Conservation (phyloP, 2,797 vertebrate genomes). For the Pseudotriccus pelzelni region DNA sequence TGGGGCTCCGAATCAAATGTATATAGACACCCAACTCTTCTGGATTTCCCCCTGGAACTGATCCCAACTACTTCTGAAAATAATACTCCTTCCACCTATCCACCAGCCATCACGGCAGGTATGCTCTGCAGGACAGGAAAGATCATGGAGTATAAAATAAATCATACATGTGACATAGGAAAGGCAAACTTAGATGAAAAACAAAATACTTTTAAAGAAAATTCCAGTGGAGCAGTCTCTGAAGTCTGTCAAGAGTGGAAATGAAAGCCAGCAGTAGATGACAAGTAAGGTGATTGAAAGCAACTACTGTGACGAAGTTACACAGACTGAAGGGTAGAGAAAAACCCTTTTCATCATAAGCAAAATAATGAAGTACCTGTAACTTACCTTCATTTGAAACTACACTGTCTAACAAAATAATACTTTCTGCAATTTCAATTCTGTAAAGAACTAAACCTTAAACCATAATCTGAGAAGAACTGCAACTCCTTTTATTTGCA, state of each 20-base stretch:
- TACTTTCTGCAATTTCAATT: neutral
- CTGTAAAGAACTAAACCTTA: neutral
- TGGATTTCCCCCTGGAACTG: neutral
- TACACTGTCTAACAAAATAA: neutral
- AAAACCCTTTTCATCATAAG: neutral
- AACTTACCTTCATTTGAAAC: neutral
- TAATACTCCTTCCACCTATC: neutral
- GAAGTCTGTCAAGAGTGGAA: slow-evolving; percentile 24
- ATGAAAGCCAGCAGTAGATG: slow-evolving; percentile 14
- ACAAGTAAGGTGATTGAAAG: neutral
- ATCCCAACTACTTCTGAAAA: neutral
- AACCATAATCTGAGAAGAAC: neutral
- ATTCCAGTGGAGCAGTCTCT: slow-evolving; percentile 20
- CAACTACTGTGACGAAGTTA: neutral
- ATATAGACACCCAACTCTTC: neutral
- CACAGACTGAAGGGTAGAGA: neutral
- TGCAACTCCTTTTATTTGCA: neutral
- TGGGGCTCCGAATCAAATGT: neutral
- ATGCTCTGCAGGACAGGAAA: neutral
- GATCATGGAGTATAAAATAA: slow-evolving; percentile 3
- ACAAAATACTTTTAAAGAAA: neutral
- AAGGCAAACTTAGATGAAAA: slow-evolving; percentile 21
- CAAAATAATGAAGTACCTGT: neutral
- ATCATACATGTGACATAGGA: neutral
- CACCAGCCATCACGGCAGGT: neutral